A percentile compares a stretch with the other conserved stretches of the same genome.
Conservation (phyloP, 2,888 invertebrate species). For the Deroplatys truncata region DNA sequence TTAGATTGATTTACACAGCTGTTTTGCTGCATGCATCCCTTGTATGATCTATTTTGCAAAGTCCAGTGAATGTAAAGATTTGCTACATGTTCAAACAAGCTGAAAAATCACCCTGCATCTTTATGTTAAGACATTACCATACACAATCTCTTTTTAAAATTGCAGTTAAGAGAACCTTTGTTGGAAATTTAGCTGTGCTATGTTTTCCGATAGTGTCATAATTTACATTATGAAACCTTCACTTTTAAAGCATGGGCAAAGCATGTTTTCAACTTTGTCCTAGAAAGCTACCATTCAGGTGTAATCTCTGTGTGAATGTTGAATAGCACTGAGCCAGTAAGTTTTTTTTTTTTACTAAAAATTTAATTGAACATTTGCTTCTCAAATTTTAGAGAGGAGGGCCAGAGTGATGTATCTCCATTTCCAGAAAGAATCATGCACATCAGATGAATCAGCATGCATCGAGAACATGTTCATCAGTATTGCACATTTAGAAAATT, state of each 20-base stretch:
- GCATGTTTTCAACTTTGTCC: neutral
- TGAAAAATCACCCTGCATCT: too few species aligned
- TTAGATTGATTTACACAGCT: too few species aligned
- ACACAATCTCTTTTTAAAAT: too few species aligned
- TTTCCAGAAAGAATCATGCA: neutral
- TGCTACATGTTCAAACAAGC: too few species aligned
- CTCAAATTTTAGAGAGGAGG: constrained; percentile 21
- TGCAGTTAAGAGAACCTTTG: neutral
- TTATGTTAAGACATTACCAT: too few species aligned
- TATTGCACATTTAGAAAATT: neutral
- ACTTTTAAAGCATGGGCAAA: neutral
- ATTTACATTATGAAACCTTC: neutral
- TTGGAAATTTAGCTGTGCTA: neutral
- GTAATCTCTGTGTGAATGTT: neutral
- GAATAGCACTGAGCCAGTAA: neutral
- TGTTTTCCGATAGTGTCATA: neutral
- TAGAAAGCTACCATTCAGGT: neutral
- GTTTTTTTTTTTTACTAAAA: neutral
- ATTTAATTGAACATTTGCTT: neutral
- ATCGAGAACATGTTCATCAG: neutral
- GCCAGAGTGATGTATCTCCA: constrained; percentile 5
- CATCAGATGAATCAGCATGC: neutral
- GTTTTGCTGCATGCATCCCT: too few species aligned
- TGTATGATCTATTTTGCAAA: too few species aligned
- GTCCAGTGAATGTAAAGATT: too few species aligned